Base-by-base conservation (phyloP, 2,888 invertebrate genomes). In the Tachystola acroxantha region DNA sequence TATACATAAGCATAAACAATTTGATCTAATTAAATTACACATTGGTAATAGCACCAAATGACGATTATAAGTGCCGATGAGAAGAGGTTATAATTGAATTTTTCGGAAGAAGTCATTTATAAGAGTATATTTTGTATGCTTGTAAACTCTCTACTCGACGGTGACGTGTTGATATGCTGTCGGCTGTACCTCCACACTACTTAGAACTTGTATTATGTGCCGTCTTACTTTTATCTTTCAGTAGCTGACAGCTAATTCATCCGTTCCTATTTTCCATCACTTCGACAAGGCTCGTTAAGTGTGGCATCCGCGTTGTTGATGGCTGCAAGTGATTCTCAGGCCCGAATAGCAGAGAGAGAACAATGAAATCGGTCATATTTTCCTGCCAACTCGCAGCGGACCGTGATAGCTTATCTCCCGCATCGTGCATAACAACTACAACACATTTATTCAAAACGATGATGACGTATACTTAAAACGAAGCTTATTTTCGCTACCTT, bases 361-460 rank as follows among this genome's bases (percentile, higher is more conserved):
- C 85, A 86, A 86, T 86, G 85, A 81, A 81, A 84, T 81, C 85
- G 76, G 81, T 82, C 82, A 85, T 81, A 85, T 81, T 82, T 81
- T 77, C 79, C 81, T 75, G 76, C 74, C 77, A 74, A 64, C 68
- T 65, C 54, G 73, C 84, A 82, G 61, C 82, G 62, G 72, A 84
- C 77, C 82, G 80, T 82, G 74, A 68, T 63, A 58, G 55, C 67
- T 80, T 84, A 84, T 84, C 84, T 64, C 45, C 54, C 48, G 52
- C 73, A 84, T 85, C 84, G 60, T 69, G 79, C 76, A 84, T 84
- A 82, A 75, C 67, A 73, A 79, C 68, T 64, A 66, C 54, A 51
- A 48, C 63, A 64, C 72, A 64, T 73, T 80, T 76, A 77, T 78
- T 71, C 66, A 67, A 71, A 75, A 72, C 70, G 54, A 57, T 24